Conservation (phyloP, 2,113 vertebrate genomes). For the Martes martes region DNA sequence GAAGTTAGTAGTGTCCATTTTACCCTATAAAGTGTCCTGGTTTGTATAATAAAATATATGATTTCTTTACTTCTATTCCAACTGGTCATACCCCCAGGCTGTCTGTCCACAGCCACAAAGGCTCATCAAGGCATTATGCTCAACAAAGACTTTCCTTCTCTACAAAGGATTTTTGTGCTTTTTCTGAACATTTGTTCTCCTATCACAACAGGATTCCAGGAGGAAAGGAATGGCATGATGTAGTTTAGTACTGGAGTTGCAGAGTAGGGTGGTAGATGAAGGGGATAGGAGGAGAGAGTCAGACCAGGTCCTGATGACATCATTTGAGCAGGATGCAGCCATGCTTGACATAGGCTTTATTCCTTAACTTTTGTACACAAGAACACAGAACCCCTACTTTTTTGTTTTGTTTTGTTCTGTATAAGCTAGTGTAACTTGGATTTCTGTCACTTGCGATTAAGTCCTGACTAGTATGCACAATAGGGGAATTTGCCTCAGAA, state of each 20-base stretch:
- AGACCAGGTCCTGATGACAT: background rate
- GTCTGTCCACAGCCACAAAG: background rate
- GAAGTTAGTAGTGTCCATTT: background rate
- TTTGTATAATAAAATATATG: background rate
- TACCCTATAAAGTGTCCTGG: background rate
- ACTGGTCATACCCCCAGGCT: background rate
- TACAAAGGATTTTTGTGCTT: background rate
- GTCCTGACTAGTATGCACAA: background rate
- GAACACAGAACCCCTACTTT: background rate
- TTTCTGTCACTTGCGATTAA: background rate
- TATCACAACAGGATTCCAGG: background rate
- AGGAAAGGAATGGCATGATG: background rate
- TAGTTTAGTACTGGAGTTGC: background rate
- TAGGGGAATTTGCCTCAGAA: background rate
- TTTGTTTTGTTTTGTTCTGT: background rate
- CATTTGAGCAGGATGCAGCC: background rate
- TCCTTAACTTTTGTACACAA: background rate
- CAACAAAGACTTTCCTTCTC: background rate
- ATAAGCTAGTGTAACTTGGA: background rate
- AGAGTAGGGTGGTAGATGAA: too few species aligned
- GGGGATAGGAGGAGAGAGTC: background rate
- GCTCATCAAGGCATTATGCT: background rate
- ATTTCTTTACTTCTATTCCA: background rate
- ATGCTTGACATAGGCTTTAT: background rate
- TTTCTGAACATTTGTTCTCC: background rate